Conservation (phyloP, 2,113 vertebrate species). For the Laticauda colubrina region DNA sequence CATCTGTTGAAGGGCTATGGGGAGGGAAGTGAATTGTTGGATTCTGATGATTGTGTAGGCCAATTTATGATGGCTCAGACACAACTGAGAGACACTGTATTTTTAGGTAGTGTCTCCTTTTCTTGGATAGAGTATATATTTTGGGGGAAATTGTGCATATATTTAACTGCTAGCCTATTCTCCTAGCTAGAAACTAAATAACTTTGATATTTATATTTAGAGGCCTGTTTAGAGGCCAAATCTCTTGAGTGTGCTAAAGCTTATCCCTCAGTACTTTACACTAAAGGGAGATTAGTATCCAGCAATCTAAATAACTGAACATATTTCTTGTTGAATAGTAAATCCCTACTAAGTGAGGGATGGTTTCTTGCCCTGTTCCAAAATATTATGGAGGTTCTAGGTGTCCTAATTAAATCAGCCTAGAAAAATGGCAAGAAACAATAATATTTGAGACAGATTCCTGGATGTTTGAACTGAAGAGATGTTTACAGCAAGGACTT, state of each 20-base stretch:
- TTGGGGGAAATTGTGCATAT: not conserved
- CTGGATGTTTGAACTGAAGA: constrained; percentile 27
- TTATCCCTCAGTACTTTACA: constrained; percentile 3
- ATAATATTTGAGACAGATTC: constrained; percentile 27
- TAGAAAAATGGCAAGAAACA: not conserved
- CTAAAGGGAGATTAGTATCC: constrained; percentile 1
- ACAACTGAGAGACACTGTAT: not conserved
- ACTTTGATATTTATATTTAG: constrained; percentile 15
- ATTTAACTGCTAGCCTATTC: not conserved
- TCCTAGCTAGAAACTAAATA: constrained; percentile 17
- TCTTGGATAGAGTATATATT: not conserved
- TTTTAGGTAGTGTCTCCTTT: not conserved
- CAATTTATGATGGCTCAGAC: not conserved
- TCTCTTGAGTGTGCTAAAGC: not conserved
- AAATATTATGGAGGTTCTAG: constrained; percentile 20
- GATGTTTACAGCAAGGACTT: constrained; percentile 22
- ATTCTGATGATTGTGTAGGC: not conserved
- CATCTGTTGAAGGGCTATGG: not conserved
- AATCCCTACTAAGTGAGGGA: not conserved
- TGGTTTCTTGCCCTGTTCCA: constrained; percentile 14
- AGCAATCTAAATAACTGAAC: constrained; percentile 2
- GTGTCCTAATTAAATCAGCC: constrained; percentile 1
- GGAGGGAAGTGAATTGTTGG: not conserved
- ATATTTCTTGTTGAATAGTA: constrained; percentile 14
- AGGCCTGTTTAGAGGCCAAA: constrained; percentile 20